Percentiles rank a stretch among this genome's conserved stretches.
These are phyloP conservation scores for Patiria miniata DNA, from an alignment of 35 echinoderm and acorn worm genomes.

Conservation along the genomic window DNA sequence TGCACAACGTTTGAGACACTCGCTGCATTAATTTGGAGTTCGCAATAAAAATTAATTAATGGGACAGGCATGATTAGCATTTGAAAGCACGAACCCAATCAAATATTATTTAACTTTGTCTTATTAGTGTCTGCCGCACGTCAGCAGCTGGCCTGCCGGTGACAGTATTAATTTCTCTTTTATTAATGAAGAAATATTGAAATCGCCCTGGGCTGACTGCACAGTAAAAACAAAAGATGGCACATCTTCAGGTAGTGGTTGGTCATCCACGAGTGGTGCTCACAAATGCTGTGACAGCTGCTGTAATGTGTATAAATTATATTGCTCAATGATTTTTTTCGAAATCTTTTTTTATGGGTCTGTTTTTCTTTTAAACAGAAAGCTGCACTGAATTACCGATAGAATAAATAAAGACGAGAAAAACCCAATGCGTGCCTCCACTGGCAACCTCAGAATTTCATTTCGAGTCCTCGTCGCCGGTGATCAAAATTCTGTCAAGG, in stretches of 20 bases:
- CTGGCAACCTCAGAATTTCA: slow-evolving; percentile 22
- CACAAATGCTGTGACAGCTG: not conserved
- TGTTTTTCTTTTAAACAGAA: too few species aligned
- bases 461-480: not conserved
- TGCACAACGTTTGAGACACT: not conserved
- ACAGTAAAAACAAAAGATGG: not conserved
- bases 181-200: slow-evolving; percentile 35
- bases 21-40: not conserved
- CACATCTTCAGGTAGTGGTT: not conserved
- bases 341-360: too few species aligned
- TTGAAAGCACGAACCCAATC: slow-evolving; percentile 25
- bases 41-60: slow-evolving; percentile 30
- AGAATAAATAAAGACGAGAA: too few species aligned
- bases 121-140: not conserved
- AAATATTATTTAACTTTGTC: slow-evolving; percentile 35
- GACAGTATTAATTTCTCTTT: slow-evolving; percentile 32
- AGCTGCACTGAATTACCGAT: too few species aligned
- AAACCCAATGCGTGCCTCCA: not conserved
- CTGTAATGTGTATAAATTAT: slow-evolving; percentile 16
- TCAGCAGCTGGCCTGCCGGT: not conserved
- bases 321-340: not conserved
- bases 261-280: not conserved
- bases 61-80: slow-evolving; percentile 10
- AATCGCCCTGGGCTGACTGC: not conserved
- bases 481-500: slow-evolving; percentile 31